Percentiles rank a stretch among this genome's conserved stretches.
Conservation (phyloP, 2,888 invertebrate genomes). For the Argyra leucocephala region DNA sequence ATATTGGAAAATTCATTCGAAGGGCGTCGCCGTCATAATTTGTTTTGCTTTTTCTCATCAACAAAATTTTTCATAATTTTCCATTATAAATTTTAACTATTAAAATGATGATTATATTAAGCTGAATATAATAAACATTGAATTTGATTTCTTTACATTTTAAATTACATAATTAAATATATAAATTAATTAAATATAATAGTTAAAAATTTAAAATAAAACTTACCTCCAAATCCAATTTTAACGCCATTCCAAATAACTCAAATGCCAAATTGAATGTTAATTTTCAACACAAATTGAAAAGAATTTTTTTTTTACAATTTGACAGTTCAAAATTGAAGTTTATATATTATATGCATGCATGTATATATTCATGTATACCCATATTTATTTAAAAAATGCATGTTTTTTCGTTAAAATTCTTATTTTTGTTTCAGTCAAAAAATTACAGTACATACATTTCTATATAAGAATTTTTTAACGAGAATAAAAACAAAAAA, state of each 20-base stretch:
- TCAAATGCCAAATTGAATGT: conserved; percentile 3
- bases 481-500: too few species aligned
- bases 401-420: too few species aligned
- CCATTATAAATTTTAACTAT: neutral
- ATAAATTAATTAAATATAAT: neutral
- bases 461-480: too few species aligned
- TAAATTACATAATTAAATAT: neutral
- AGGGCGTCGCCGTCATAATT: conserved; percentile 6
- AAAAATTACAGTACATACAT: too few species aligned
- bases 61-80: neutral
- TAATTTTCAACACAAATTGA: neutral
- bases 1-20: neutral
- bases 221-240: conserved; percentile 18
- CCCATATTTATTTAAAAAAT: too few species aligned
- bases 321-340: too few species aligned
- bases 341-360: too few species aligned
- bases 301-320: too few species aligned
- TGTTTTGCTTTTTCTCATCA: neutral
- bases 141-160: neutral
- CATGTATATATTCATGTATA: too few species aligned
- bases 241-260: neutral
- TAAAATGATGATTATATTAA: neutral
- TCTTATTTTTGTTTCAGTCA: too few species aligned
- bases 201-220: neutral
- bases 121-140: neutral